Conservation (phyloP, 2,888 invertebrate species). For the Catotricha subobsoleta region DNA sequence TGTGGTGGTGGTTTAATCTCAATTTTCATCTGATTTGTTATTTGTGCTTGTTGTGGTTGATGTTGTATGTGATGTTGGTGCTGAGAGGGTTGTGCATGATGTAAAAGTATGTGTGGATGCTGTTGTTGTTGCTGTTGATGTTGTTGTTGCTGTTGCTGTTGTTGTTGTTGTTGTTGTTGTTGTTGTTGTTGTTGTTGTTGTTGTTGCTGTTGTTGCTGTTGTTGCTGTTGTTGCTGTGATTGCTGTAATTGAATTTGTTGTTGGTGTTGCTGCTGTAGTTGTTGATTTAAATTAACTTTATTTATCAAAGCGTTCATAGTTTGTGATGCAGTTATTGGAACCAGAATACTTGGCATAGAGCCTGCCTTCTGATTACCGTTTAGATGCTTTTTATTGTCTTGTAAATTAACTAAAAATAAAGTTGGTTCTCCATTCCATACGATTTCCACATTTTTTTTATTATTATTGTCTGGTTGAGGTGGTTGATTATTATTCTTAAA, state of each 20-base stretch:
- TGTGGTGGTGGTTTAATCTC: constrained; percentile 39
- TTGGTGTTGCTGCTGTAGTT: constrained; percentile 1
- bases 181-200: constrained; percentile 17
- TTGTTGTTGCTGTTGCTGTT: constrained; percentile 20
- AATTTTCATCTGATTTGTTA: too few relatives aligned
- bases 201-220: constrained; percentile 14
- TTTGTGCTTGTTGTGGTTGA: constrained; percentile 14
- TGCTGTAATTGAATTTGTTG: constrained; percentile 14
- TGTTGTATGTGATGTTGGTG: neutral
- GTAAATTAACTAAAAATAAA: constrained; percentile 34
- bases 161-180: constrained; percentile 12
- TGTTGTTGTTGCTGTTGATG: constrained; percentile 7
- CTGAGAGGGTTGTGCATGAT: neutral
- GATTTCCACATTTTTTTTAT: constrained; percentile 34
- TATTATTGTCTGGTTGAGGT: neutral
- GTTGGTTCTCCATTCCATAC: constrained; percentile 45
- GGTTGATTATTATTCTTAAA: constrained; percentile 11
- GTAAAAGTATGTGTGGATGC: too few relatives aligned
- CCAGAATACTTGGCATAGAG: constrained; percentile 41
- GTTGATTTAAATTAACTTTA: neutral
- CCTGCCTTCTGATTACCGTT: constrained; percentile 35
- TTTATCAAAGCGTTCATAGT: constrained; percentile 1
- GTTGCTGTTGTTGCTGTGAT: constrained; percentile 22
- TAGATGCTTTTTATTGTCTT: constrained; percentile 27
- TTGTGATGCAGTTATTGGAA: constrained; percentile 18